These are phyloP conservation scores for Heliocidaris tuberculata DNA, from an alignment of 35 echinoderm and acorn worm species.

Conservation along the genomic window DNA sequence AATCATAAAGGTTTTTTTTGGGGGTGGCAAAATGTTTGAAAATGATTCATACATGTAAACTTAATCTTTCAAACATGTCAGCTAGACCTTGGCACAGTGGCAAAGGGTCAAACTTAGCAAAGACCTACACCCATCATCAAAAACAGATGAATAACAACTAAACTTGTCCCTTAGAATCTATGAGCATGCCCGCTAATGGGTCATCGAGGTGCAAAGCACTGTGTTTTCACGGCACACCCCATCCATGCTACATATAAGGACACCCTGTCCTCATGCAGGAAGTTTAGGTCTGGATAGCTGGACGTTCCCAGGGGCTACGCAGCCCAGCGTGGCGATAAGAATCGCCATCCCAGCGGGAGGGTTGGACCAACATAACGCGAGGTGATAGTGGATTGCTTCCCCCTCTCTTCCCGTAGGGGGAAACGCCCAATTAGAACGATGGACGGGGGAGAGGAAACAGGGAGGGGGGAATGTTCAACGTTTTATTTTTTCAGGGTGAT, in stretches of 20 bases:
- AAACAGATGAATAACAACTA: neutral
- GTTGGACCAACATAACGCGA: neutral
- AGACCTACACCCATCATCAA: no score
- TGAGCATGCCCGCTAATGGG: neutral
- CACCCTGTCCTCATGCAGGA: neutral
- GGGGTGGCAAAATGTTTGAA: no score
- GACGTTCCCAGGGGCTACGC: neutral
- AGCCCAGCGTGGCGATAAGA: neutral
- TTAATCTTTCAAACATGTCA: no score
- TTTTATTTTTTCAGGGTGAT: neutral
- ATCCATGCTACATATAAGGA: neutral
- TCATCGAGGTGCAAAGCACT: neutral
- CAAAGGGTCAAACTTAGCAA: no score
- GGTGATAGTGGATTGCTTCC: conserved; percentile 9
- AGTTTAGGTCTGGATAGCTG: neutral
- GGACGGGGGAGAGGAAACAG: neutral
- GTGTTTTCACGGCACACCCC: neutral
- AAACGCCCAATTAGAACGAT: neutral
- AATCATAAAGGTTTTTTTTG: no score
- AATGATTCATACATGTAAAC: no score
- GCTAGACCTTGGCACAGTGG: no score
- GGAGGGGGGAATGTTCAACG: neutral
- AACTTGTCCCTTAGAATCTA: neutral
- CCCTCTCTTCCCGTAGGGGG: neutral
- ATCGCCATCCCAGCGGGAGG: neutral